Base-by-base conservation (phyloP, 1,140 invertebrate genomes). In the Laodelphax striatellus region DNA sequence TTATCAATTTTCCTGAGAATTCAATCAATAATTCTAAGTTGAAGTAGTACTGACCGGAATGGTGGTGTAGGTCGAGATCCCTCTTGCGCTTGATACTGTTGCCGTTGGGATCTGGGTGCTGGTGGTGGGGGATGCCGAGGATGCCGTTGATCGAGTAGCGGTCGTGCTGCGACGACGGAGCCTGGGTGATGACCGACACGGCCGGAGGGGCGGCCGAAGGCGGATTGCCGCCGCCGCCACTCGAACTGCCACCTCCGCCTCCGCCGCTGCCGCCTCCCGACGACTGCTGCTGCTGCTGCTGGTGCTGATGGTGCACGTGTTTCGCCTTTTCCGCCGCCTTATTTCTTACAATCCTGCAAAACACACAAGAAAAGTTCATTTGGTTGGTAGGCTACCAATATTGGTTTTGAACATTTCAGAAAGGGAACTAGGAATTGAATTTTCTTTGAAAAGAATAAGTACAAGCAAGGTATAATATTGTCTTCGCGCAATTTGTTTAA, bases 71-170 rank as follows among this genome's bases (percentile, higher is more conserved):
- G 66, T 83, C 81, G 55, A 87, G 82, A 62, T 83, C 77, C 59
- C 84, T 75, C 76, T 88, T 87, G 65, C 85, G 77, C 69, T 87
- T 88, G 70, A 81, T 81, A 65, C 74, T 82, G 70, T 84, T 85
- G 61, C 80, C 82, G 68, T 84, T 85, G 52, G 82, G 84, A 71
- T 85, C 84, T 72, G 87, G 85, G 11, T 68, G 66, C 57, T 75
- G 74, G 63, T 86, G 83, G 24, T 78, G 74, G 38, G 80, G 79
- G 65, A 95, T 90, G 17, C 92, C 92, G 19, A 95, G 80, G 72
- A 95, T 94, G n/a, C 93, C 92, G 73, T 93, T 94, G 76, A 95
- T 96, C 75, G 90, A 93, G 77, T 96, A 96, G 59, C 87, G 86
- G 64, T 84, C 80, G 63, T 72, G 70, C 57, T 80, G 77, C 21